Base-by-base conservation (phyloP, 2,888 invertebrate species). In the Drepana falcataria region DNA sequence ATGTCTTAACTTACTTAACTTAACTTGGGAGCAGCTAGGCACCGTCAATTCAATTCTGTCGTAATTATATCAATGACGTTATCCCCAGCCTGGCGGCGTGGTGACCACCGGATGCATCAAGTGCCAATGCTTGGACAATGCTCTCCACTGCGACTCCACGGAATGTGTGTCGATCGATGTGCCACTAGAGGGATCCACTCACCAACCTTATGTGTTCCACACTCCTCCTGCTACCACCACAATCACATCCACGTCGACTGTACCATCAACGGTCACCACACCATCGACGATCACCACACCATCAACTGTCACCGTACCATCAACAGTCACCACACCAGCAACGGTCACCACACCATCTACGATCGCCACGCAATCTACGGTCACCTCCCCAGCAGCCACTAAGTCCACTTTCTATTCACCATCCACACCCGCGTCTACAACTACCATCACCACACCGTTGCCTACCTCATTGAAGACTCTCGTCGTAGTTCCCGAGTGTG, bases 81-180 rank as follows among this genome's bases (percentile, higher is more conserved):
- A 51, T n/a, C 74, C 76, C 2, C 83, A 96, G 93, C 96, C 97
- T 0, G 95, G 95, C 33, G 93, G 93, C 53, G 92, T 94, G 0
- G 78, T 93, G 2, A 68, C 81, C 9, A 93, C 93, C 1, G 93
- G 93, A 0, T 96, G 95, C 71, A 92, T 93, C 68, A 91, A 93
- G 9, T 97, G 97, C 71, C 96, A 96, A 66, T 97, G 97, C 68
- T 87, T 96, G 4, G 93, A 95, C 71, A 96, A 97, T 81, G 92
- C 91, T 35, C 93, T 95, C 57, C 92, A 93, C 49, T 97, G 97
- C 73, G 94, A 94, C 73, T 81, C 91, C 37, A 87, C 74, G 34
- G 78, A 81, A 2, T 94, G 94, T 63, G 66, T 79, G 4, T 59
- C 68, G n/a, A 59, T 76, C n/a, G 47, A 53, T 3, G 59, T 69